Conservation (phyloP, 2,797 vertebrate genomes). For the Rousettus madagascariensis region DNA sequence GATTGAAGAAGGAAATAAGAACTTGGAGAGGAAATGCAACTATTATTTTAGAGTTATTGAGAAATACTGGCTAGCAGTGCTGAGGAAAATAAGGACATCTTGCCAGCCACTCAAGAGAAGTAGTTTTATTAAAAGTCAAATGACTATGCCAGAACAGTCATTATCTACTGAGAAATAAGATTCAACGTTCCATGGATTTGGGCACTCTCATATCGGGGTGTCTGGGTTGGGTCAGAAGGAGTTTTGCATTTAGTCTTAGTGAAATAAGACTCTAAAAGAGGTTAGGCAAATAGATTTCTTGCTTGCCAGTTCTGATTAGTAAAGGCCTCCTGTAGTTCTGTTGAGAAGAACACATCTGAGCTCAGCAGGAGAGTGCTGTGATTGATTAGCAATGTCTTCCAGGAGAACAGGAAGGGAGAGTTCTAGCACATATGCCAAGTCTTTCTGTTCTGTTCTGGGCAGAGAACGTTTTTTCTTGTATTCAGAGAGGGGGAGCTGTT, state of each 20-base stretch:
- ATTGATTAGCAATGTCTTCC: slow-evolving; percentile 66
- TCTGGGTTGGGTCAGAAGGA: background rate
- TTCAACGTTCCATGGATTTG: background rate
- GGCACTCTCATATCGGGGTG: background rate
- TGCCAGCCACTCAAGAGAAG: background rate
- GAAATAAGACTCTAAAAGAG: slow-evolving; percentile 13
- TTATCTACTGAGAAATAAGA: background rate
- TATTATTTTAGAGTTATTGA: slow-evolving; percentile 28
- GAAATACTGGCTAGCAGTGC: background rate
- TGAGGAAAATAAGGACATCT: background rate
- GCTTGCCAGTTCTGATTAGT: slow-evolving; percentile 43
- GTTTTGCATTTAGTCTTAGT: background rate
- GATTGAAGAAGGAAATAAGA: slow-evolving; percentile 44
- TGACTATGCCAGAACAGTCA: background rate
- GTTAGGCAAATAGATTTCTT: slow-evolving; percentile 11
- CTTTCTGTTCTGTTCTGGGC: background rate
- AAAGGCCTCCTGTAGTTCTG: slow-evolving; percentile 45
- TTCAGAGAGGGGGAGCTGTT: background rate
- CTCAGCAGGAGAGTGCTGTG: slow-evolving; percentile 52
- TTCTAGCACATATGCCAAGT: background rate
- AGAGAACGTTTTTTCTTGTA: background rate
- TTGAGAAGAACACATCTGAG: slow-evolving; percentile 43
- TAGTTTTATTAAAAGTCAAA: slow-evolving; percentile 25
- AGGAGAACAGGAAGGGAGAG: background rate
- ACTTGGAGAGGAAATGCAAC: background rate